A percentile compares a stretch with the other conserved stretches of the same genome.
phyloP scores from a whole-genome alignment of 2,797 vertebrate genomes.

The Leptoclinus maculatus region DNA sequence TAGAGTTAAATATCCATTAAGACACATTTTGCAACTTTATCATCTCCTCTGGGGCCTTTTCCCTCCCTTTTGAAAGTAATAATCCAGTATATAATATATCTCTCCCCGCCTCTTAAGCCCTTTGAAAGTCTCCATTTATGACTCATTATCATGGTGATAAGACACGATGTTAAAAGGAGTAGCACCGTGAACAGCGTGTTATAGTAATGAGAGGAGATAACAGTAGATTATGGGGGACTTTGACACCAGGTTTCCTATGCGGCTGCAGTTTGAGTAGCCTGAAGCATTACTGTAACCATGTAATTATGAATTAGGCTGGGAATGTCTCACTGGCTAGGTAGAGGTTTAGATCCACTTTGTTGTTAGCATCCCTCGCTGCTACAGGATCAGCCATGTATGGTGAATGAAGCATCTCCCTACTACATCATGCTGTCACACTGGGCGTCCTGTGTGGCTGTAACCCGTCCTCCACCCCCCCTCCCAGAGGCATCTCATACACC shows the following conservation, averaged over 20 bases:
- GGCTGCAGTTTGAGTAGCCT: conserved; percentile 53
- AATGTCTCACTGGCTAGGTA: conserved; percentile 12
- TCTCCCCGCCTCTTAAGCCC: conserved; percentile 65
- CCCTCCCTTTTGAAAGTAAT: conserved; percentile 66
- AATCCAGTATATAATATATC: conserved; percentile 73
- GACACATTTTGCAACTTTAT: conserved; percentile 69
- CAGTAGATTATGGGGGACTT: conserved; percentile 58
- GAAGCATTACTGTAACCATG: conserved; percentile 39
- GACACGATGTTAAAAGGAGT: conserved; percentile 70
- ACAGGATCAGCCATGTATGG: conserved; percentile 43
- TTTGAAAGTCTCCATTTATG: conserved; percentile 80
- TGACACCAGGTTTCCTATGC: conserved; percentile 56
- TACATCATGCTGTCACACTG: conserved; percentile 76
- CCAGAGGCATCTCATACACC: conserved; percentile 60
- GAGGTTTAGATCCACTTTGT: conserved; percentile 45
- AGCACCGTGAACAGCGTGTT: conserved; percentile 59
- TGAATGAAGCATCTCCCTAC: conserved; percentile 60
- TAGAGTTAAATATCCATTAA: conserved; percentile 70
- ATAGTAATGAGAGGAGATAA: conserved; percentile 73
- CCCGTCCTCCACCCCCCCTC: conserved; percentile 10
- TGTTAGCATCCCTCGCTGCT: conserved; percentile 34
- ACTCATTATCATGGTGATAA: conserved; percentile 74
- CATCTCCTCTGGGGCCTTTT: conserved; percentile 60
- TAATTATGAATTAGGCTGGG: conserved; percentile 48
- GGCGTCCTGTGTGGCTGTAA: conserved; percentile 57